Evolutionary conservation across 2,113 vertebrate species (phyloP), one percentile per base, ranked within the genome.

Genomic region (Thalassoma bifasciatum): DNA sequence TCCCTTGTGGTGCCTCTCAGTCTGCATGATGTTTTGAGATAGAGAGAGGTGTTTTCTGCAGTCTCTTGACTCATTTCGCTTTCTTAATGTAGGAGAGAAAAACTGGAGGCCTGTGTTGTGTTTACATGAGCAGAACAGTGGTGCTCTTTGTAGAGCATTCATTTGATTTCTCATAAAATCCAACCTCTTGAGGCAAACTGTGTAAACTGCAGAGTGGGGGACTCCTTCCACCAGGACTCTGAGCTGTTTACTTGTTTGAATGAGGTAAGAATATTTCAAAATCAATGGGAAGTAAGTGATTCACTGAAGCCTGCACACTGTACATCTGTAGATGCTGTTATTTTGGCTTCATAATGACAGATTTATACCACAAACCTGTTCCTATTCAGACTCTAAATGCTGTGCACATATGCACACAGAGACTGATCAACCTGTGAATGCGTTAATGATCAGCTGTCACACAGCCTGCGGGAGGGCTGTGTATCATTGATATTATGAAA

Each of bases 391-490:
- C 47, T 54, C 37, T 19, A 66, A 72, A 50, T 46, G 52, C 38
- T 16, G 11, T 38, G 21, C 50, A 22, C 11, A 30, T 46, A 16
- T 46, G 13, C 30, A 50, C 34, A 59, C 24, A 46, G 49, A 44
- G 2, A 44, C 12, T 2, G 9, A 44, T 46, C 13, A 16, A 40
- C 36, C 50, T 54, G 42, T 44, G 59, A 72, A 61, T 57, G 42
- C 36, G 79, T 66, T 80, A 76, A 83, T 66, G 81, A 83, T 42
- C 68, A 56, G 52, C 72, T 81, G 72, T 75, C 83, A 72, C 42
- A 69, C 36, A 67, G 69, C 73, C 71, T 10, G n/a, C 62, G 66
- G 60, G 61, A 70, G 63, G 77, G 37, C 69, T 71, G 66, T 26
- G 72, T 60, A 73, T 69, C 63, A 38, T 53, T 46, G 51, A 37